phyloP scores from a whole-genome alignment of 2,888 invertebrate genomes.

The Thymelicus acteon region DNA sequence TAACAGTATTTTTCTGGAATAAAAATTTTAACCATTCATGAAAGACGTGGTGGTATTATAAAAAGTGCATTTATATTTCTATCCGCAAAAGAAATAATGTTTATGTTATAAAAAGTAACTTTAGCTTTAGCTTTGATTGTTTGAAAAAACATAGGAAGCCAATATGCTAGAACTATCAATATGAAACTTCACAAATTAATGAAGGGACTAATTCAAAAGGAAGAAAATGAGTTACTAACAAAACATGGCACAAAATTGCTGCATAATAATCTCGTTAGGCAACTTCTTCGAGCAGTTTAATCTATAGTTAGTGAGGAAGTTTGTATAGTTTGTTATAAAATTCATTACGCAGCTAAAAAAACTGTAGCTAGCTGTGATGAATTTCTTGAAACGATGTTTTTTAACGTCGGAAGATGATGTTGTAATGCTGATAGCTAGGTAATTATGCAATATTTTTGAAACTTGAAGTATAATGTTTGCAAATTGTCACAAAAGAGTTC shows the following conservation, averaged over 20 bases:
- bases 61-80: no score
- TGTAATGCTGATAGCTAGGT: conserved; percentile 20
- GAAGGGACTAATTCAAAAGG: neutral
- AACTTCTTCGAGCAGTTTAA: conserved; percentile 30
- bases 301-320: conserved; percentile 23
- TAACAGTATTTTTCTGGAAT: neutral
- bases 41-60: neutral
- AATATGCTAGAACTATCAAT: no score
- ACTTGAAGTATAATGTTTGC: conserved; percentile 5
- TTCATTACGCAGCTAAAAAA: conserved; percentile 33
- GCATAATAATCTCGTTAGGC: conserved; percentile 19
- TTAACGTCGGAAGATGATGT: conserved; percentile 24
- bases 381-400: conserved; percentile 18
- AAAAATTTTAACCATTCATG: neutral
- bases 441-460: conserved; percentile 21
- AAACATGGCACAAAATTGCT: conserved; percentile 22
- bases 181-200: neutral
- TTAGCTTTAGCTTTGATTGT: no score
- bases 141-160: no score
- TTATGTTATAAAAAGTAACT: no score
- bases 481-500: neutral
- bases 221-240: conserved; percentile 17
- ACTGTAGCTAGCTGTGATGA: conserved; percentile 27
- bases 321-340: conserved; percentile 32
- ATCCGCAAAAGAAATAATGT: no score